These are phyloP conservation scores for Brachionus paranguensis DNA, from an alignment of 1,140 invertebrate species.

Conservation along the genomic window DNA sequence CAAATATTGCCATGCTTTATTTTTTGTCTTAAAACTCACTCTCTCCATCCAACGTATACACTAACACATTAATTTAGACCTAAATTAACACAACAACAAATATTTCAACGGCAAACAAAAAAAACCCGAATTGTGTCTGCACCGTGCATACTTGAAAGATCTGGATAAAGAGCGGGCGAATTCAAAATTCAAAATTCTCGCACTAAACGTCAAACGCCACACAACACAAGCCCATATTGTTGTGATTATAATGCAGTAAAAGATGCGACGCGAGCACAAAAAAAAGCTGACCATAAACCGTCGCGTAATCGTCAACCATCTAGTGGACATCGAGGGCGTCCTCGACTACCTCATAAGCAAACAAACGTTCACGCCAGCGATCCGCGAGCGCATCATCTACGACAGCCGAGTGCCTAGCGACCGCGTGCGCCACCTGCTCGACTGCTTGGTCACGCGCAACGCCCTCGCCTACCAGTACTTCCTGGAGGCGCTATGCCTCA, in stretches of 20 bases:
- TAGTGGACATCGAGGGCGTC: not conserved
- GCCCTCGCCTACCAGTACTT: constrained; percentile 36
- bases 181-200: not conserved
- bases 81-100: too few species aligned
- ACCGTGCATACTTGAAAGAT: too few species aligned
- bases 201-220: not conserved
- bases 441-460: constrained; percentile 29
- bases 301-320: constrained; percentile 4
- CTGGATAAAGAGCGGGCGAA: not conserved
- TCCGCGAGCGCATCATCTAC: constrained; percentile 16
- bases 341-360: constrained; percentile 27
- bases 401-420: not conserved
- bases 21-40: too few species aligned
- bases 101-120: too few species aligned
- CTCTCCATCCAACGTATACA: too few species aligned
- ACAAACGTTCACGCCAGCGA: constrained; percentile 11
- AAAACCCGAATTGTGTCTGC: too few species aligned
- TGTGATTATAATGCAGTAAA: not conserved
- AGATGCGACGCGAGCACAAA: constrained; percentile 26
- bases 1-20: too few species aligned
- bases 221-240: not conserved
- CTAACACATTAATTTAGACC: too few species aligned
- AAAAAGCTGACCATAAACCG: constrained; percentile 34
- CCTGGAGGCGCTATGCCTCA: not conserved
- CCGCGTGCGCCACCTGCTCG: constrained; percentile 2